Evolutionary conservation across 2,797 vertebrate genomes (phyloP), one percentile per base, ranked within the genome.

Genomic region (Pseudochaenichthys georgianus): DNA sequence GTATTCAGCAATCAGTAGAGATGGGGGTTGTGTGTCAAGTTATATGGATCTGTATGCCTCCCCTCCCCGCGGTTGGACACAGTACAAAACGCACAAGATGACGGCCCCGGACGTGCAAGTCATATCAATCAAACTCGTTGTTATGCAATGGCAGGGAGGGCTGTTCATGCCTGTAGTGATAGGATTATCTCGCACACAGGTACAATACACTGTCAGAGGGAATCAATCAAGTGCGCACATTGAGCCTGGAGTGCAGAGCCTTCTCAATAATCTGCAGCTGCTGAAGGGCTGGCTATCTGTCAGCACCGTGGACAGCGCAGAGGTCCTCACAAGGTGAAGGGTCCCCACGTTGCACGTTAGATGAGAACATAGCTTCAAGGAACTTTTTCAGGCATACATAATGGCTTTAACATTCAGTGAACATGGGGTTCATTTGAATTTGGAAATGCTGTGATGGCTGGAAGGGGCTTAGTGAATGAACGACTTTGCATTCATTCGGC

Each of bases 231-330:
- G 78, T 31, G 11, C 28, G 12, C 69, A 64, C 54, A 38, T 28
- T 41, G 38, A 69, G 62, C 6, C 59, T 50, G 13, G 43, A 53
- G 42, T 38, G 42, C 4, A 28, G 28, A 70, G 52, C 59, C 53
- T 23, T 5, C 13, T 9, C 16, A 13, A 17, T 51, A 50, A 48
- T 42, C 75, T 31, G 47, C 57, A n/a, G 62, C 43, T n/a, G 23
- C 17, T 50, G 13, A n/a, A 9, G 38, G 52, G 59, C 46, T 58
- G 64, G 59, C 34, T 16, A 75, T 1, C 51, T 55, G 87, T 90
- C 83, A 92, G 88, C 61, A 92, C 85, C 89, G 21, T 17, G 73
- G 86, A 93, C 77, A 93, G 86, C 86, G 17, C 75, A 59, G 13
- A 43, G 21, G 65, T 55, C 47, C 54, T 47, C 23, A 41, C 3